Conservation (phyloP, 2,113 vertebrate species). For the Panurus biarmicus region DNA sequence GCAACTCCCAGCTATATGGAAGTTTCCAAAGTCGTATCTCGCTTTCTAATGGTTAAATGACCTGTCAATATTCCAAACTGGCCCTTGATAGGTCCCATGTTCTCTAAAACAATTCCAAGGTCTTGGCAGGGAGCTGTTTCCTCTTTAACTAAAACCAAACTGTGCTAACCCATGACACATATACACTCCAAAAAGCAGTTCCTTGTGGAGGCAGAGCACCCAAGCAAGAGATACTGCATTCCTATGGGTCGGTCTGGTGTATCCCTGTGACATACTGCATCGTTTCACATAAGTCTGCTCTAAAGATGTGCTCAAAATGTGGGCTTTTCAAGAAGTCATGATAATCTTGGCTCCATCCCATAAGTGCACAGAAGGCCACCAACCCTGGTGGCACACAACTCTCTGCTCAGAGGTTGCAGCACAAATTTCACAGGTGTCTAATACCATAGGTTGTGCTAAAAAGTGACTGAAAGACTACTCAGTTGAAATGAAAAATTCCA, state of each 20-base stretch:
- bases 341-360: background rate
- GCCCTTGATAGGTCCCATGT: too few relatives aligned
- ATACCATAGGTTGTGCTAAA: background rate
- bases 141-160: too few relatives aligned
- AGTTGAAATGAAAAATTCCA: background rate
- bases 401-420: background rate
- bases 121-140: too few relatives aligned
- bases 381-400: background rate
- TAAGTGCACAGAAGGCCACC: background rate
- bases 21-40: too few relatives aligned
- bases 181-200: background rate
- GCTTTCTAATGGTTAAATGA: too few relatives aligned
- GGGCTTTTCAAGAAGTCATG: background rate
- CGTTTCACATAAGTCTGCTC: background rate
- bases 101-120: too few relatives aligned
- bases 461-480: background rate
- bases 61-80: too few relatives aligned
- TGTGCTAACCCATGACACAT: too few relatives aligned
- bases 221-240: background rate
- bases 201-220: background rate
- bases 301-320: background rate
- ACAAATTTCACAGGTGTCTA: background rate
- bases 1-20: too few relatives aligned
- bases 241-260: fast-evolving
- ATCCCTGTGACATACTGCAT: background rate